A percentile compares a stretch with the other conserved stretches of the same genome.
Conservation (phyloP, 2,888 invertebrate species). For the Rhingia campestris region DNA sequence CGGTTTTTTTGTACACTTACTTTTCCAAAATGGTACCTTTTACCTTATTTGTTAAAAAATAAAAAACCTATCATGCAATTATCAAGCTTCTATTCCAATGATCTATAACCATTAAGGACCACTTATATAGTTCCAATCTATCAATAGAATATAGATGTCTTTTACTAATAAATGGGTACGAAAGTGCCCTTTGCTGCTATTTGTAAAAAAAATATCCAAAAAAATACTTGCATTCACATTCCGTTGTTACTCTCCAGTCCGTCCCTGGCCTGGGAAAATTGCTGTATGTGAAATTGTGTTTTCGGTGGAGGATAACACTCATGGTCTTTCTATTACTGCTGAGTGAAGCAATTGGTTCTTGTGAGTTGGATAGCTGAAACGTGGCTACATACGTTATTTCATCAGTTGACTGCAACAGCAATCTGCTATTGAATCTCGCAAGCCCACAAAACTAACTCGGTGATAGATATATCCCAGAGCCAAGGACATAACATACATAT, state of each 20-base stretch:
- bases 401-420: conserved; percentile 32
- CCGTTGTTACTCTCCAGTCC: background rate
- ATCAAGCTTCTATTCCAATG: too few species aligned
- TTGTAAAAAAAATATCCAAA: too few species aligned
- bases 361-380: conserved; percentile 3
- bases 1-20: too few species aligned
- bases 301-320: background rate
- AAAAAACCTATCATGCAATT: too few species aligned
- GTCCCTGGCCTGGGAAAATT: background rate
- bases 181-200: too few species aligned
- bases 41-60: too few species aligned
- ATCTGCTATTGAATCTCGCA: conserved; percentile 14
- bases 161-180: too few species aligned
- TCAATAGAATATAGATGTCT: too few species aligned
- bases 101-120: too few species aligned
- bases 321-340: conserved; percentile 24
- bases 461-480: conserved; percentile 12
- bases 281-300: background rate
- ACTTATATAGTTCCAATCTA: too few species aligned
- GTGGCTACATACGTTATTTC: conserved; percentile 12
- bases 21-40: too few species aligned
- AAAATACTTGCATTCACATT: too few species aligned
- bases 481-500: conserved; percentile 34
- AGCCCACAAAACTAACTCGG: conserved; percentile 39
- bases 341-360: conserved; percentile 31